phyloP scores from a whole-genome alignment of 2,888 invertebrate genomes.

The Melieria picta region DNA sequence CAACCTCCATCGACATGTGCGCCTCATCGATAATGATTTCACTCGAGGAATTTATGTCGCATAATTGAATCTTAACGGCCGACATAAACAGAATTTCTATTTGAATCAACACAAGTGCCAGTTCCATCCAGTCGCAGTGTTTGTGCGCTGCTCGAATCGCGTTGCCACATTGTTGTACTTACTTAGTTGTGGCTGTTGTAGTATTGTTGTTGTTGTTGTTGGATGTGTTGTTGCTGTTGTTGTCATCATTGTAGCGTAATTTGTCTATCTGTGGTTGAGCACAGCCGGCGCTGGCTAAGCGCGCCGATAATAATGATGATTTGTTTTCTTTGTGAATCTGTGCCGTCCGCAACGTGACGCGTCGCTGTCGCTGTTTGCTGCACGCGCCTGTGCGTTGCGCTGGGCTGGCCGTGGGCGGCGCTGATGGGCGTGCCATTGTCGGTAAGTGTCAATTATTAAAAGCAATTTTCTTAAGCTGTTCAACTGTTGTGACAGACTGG shows the following conservation, averaged over 20 bases:
- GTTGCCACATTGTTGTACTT: no score
- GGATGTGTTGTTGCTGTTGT: no score
- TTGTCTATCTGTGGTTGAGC: no score
- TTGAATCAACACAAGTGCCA: no score
- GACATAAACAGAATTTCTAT: neutral
- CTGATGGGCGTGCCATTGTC: neutral
- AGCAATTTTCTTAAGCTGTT: constrained; percentile 28
- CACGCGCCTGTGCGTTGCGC: no score
- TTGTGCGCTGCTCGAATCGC: no score
- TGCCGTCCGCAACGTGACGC: no score
- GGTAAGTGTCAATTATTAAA: constrained; percentile 16
- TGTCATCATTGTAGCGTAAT: neutral
- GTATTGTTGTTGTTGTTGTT: no score
- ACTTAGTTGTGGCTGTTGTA: no score
- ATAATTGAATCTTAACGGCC: constrained; percentile 27
- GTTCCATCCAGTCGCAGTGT: no score
- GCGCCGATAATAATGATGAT: neutral
- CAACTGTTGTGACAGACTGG: neutral
- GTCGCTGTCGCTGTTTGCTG: neutral
- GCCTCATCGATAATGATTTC: constrained; percentile 35
- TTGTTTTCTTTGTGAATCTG: neutral
- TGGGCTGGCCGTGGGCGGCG: neutral
- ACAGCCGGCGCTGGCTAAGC: no score
- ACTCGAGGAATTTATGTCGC: constrained; percentile 34
- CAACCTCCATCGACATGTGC: no score